A percentile compares a stretch with the other conserved stretches of the same genome.
These are phyloP conservation scores for Stenolophus ochropezus DNA, from an alignment of 2,888 invertebrate genomes.

Conservation along the genomic window DNA sequence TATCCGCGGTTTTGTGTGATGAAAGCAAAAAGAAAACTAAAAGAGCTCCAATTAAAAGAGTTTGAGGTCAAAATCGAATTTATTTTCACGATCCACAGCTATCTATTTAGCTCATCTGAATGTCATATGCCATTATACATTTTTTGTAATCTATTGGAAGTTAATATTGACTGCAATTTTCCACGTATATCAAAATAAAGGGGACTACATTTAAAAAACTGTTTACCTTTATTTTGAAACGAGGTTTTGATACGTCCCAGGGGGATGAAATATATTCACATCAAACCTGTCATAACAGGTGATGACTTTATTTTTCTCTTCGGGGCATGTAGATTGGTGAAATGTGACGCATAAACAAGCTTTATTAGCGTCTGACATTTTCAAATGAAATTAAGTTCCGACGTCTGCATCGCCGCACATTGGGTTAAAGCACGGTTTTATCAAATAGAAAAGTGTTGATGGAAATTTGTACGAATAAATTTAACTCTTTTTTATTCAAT, in stretches of 20 bases:
- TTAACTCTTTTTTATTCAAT: too few species aligned
- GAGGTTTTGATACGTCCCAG: neutral
- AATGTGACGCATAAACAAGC: neutral
- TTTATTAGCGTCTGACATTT: neutral
- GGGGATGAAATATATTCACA: neutral
- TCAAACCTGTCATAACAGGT: neutral
- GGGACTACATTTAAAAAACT: neutral
- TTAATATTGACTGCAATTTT: neutral
- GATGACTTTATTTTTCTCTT: constrained; percentile 8
- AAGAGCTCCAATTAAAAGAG: too few species aligned
- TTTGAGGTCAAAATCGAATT: too few species aligned
- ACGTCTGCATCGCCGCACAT: neutral
- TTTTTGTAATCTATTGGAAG: neutral
- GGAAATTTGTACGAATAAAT: too few species aligned
- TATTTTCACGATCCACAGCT: too few species aligned
- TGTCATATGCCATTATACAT: neutral
- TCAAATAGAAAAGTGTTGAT: too few species aligned
- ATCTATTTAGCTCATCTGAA: too few species aligned
- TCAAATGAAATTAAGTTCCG: neutral
- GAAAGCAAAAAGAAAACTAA: too few species aligned
- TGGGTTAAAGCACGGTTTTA: too few species aligned
- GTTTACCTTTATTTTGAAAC: neutral
- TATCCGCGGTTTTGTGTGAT: too few species aligned
- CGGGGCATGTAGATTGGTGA: neutral
- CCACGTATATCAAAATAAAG: neutral